These are phyloP conservation scores for Dromiciops gliroides DNA, from an alignment of 2,113 vertebrate genomes.

Conservation along the genomic window DNA sequence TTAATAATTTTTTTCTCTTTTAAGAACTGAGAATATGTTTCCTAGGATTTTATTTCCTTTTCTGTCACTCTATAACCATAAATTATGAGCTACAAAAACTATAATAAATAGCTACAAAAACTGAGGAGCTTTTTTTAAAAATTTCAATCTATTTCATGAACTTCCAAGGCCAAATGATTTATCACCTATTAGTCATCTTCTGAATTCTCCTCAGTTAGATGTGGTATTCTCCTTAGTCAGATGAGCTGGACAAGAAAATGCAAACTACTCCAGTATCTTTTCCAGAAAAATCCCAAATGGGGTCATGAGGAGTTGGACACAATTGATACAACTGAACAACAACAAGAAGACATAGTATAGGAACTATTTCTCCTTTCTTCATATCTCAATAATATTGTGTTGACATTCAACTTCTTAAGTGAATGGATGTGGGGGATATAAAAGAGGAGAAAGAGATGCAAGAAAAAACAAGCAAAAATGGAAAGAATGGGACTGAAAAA, in stretches of 20 bases:
- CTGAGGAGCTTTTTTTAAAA: background rate
- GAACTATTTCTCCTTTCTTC: background rate
- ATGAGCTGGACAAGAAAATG: too few species aligned
- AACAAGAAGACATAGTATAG: background rate
- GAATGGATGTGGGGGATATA: background rate
- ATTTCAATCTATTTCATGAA: background rate
- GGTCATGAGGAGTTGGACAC: background rate
- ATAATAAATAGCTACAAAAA: background rate
- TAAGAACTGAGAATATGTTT: background rate
- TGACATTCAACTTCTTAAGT: background rate
- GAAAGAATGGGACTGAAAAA: background rate
- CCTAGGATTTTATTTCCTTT: background rate
- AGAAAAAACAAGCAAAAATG: background rate
- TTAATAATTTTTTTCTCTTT: background rate
- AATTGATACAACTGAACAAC: background rate
- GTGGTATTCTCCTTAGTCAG: too few species aligned
- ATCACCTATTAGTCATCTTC: background rate
- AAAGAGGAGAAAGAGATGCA: background rate
- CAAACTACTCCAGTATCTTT: too few species aligned
- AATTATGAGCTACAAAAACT: background rate
- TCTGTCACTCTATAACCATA: background rate
- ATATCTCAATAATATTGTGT: background rate
- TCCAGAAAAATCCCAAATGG: too few species aligned
- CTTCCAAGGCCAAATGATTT: background rate
- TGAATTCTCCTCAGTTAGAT: background rate